Evolutionary conservation across 2,888 invertebrate genomes (phyloP).

Genomic region (Shargacucullia verbasci): DNA sequence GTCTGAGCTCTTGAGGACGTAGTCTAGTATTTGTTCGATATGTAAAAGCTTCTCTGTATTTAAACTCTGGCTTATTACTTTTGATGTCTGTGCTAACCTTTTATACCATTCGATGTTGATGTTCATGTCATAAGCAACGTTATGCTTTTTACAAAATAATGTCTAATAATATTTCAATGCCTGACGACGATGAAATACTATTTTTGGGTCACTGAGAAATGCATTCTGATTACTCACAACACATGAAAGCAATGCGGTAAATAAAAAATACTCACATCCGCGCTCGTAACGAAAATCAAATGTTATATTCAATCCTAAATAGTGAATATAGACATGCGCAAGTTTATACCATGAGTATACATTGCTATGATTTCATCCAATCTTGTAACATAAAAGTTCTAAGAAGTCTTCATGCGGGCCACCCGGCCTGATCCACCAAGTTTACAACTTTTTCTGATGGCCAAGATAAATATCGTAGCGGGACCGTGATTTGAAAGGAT

Average conservation of each 20-base stretch:
- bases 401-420: constrained; percentile 78
- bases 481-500: constrained; percentile 51
- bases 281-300: constrained; percentile 22
- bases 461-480: constrained; percentile 74
- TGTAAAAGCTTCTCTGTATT: constrained; percentile 37
- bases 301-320: constrained; percentile 14
- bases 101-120: constrained; percentile 10
- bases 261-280: constrained; percentile 17
- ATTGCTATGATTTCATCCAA: constrained; percentile 67
- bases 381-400: constrained; percentile 80
- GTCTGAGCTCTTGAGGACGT: constrained; percentile 47
- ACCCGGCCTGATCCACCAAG: constrained; percentile 70
- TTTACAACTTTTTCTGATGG: constrained; percentile 74
- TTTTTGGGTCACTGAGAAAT: constrained; percentile 39
- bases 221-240: constrained; percentile 34
- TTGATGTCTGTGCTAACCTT: constrained; percentile 14
- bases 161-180: constrained; percentile 6
- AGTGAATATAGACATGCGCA: constrained; percentile 25
- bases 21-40: constrained; percentile 42
- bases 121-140: background rate
- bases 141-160: constrained; percentile 17
- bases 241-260: constrained; percentile 27
- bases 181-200: constrained; percentile 25
- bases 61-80: constrained; percentile 40
- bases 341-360: constrained; percentile 53